Evolutionary conservation across 2,888 invertebrate species (phyloP).

Genomic region (Pomacea canaliculata): DNA sequence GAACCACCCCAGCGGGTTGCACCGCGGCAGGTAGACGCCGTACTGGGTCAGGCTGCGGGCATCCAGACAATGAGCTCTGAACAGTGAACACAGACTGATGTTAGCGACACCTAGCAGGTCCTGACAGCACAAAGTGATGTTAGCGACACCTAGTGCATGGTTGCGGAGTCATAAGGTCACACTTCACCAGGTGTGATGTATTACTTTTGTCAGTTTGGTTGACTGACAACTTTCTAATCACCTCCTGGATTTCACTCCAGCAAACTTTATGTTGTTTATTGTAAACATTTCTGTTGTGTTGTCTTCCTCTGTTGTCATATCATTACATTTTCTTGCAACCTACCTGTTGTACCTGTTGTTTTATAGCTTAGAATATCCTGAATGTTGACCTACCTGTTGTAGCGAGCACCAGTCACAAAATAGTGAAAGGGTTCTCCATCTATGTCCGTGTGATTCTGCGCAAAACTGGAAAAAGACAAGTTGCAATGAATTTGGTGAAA

Average conservation of each 20-base stretch:
- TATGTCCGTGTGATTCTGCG: background rate
- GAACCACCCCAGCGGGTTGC: constrained; percentile 52
- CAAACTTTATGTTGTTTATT: no score
- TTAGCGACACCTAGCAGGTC: background rate
- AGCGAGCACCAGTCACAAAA: constrained; percentile 14
- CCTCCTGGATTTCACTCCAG: no score
- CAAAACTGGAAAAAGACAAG: background rate
- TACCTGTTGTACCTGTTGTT: constrained; percentile 11
- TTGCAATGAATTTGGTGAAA: no score
- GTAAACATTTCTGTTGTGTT: no score
- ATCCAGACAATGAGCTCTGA: constrained; percentile 51
- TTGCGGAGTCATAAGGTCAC: no score
- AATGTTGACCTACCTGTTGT: constrained; percentile 5
- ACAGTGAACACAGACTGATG: background rate
- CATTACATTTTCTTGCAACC: background rate
- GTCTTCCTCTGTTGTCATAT: no score
- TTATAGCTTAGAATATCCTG: no score
- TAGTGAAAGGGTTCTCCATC: constrained; percentile 13
- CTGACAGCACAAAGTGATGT: background rate
- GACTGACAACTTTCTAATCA: background rate
- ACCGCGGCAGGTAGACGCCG: constrained; percentile 60
- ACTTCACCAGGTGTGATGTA: background rate
- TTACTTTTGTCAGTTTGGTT: background rate
- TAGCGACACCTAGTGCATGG: background rate
- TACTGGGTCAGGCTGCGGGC: constrained; percentile 48